Evolutionary conservation across 2,113 vertebrate species (phyloP), one percentile per base, ranked within the genome.

Genomic region (Cinclus mexicanus): DNA sequence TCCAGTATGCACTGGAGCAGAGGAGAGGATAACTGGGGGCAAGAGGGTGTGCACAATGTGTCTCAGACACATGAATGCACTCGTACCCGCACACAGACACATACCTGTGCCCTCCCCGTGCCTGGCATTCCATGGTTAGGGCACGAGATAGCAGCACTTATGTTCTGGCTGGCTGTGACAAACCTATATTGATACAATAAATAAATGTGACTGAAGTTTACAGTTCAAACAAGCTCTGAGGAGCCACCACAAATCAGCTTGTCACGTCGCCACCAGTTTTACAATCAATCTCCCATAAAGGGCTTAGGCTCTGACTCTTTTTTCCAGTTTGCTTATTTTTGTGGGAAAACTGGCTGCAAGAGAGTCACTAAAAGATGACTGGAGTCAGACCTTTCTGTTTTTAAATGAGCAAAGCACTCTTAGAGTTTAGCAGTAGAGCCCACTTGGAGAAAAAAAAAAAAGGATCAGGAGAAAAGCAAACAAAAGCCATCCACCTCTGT

Each of bases 171-270:
- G 49, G 19, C 35, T 53, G 84, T 86, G 91, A 89, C 84, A 81
- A 94, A 90, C 70, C 50, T 70, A 53, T 53, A 31, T 56, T 78
- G 86, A 87, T 64, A 79, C 83, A 87, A 89, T 92, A 95, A 95
- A 97, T 96, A 96, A 94, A 93, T 39, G 64, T 86, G 72, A 56
- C 71, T 33, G 83, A 90, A 69, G 80, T 96, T 93, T 96, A 75
- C 80, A 94, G 88, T 96, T 97, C 92, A 95, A 94, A 90, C 93
- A 89, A 94, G 92, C 93, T 89, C 65, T 25, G 86, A 93, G 92
- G 80, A 91, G 93, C 89, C 92, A 93, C 90, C 90, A 96, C 96
- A 97, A 96, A 97, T 97, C 96, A 97, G 95, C 61, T 92, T 97
- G 96, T 96, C 96, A 96, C 3, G 6, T 72, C 64, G 83, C 83